phyloP scores from a whole-genome alignment of 2,113 vertebrate genomes.

The Megalops atlanticus region DNA sequence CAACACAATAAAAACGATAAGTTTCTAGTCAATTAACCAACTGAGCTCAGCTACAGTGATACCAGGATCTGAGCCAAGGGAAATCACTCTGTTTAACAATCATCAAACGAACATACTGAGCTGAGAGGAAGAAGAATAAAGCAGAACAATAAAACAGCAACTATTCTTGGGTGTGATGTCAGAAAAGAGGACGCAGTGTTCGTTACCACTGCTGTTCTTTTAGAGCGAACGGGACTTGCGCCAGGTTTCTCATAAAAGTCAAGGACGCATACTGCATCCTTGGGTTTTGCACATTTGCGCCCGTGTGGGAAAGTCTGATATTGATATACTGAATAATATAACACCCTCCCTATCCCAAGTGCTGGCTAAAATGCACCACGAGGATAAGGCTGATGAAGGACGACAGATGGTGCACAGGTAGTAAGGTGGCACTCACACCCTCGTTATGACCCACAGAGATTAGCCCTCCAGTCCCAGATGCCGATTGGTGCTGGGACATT shows the following conservation, averaged over 20 bases:
- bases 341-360: slow-evolving; percentile 12
- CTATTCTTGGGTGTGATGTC: background rate
- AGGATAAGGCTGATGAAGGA: slow-evolving; percentile 31
- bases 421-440: slow-evolving; percentile 13
- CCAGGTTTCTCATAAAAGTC: slow-evolving; percentile 15
- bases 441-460: slow-evolving; percentile 16
- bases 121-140: background rate
- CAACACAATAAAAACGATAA: background rate
- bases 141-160: background rate
- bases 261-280: slow-evolving; percentile 1
- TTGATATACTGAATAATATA: background rate
- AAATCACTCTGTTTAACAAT: background rate
- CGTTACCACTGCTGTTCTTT: slow-evolving; percentile 3
- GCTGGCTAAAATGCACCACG: slow-evolving; percentile 10
- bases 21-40: background rate
- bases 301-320: background rate
- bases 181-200: background rate
- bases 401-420: slow-evolving; percentile 31
- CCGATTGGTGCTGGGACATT: slow-evolving; percentile 1
- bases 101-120: background rate
- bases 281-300: background rate
- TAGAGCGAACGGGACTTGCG: background rate
- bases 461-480: background rate
- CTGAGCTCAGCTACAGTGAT: background rate
- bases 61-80: background rate